Evolutionary conservation across 92 coral and sea anemone genomes (phyloP), one percentile per base, ranked within the genome.

Genomic region (Actinostola sp.): DNA sequence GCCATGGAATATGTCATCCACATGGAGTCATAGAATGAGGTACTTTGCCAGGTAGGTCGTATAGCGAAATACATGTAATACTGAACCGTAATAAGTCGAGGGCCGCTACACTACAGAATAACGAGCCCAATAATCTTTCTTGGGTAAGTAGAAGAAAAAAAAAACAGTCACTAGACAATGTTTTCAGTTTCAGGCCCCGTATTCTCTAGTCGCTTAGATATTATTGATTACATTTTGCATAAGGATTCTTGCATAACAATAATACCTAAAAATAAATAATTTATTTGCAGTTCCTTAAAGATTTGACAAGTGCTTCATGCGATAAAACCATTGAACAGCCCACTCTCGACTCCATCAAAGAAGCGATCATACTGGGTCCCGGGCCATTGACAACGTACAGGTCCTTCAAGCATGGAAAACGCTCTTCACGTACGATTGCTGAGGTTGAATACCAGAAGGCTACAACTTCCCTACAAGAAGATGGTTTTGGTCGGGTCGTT

Each of bases 311-410:
- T 35, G 50, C 60, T 0, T 46, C 61, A 43, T 77, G 66, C 25
- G 83, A 77, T 12, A 78, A 78, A 59, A 67, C 70, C 28, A 68
- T 78, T 32, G 76, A 76, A 48, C 83, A 78, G 61, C 83, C 83
- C 14, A 78, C 48, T 7, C 76, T 32, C 13, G 66, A 56, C 5
- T 67, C 42, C 13, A 46, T 77, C 21, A 67, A 55, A 26, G 76
- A 77, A n/a, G 51, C 26, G 46, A 62, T 77, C 25, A 23, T 67
- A 20, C 76, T 67, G 3, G 34, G 48, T 12, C 76, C 43, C 16
- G 76, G 76, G 33, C 76, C 75, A 58, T 56, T 59, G 31, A 66
- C 49, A 8, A 54, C 76, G 30, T 14, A 20, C 63, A 25, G 67
- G 8, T 21, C 82, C 12, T 65, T 76, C 23, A 76, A 76, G 56